A percentile compares a stretch with the other conserved stretches of the same genome.
phyloP scores from a whole-genome alignment of 2,113 vertebrate genomes.

The Asarcornis scutulata region DNA sequence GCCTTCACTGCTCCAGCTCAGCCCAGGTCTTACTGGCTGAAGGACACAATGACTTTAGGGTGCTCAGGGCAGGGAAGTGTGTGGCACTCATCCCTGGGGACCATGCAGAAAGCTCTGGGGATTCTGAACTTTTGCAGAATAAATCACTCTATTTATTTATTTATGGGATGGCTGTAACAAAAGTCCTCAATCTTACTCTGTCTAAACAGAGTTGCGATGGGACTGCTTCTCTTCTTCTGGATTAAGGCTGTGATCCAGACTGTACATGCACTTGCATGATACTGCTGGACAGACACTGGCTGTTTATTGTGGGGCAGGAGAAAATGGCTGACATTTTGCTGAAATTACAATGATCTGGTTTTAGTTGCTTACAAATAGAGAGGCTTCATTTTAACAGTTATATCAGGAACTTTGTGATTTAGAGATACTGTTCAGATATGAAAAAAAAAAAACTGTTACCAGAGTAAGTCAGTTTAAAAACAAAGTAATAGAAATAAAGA shows the following conservation, averaged over 20 bases:
- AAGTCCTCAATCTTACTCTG: background rate
- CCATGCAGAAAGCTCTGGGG: background rate
- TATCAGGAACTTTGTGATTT: background rate
- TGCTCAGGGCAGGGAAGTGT: background rate
- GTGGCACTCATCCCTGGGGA: background rate
- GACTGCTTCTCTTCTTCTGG: background rate
- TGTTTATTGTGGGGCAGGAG: constrained; percentile 38
- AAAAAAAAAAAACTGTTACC: background rate
- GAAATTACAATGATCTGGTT: constrained; percentile 24
- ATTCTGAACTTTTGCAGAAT: background rate
- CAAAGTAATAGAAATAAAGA: background rate
- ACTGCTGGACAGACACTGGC: constrained; percentile 30
- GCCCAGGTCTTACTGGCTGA: background rate
- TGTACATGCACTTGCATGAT: constrained; percentile 16
- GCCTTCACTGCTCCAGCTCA: background rate
- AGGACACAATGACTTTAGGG: background rate
- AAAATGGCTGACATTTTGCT: constrained; percentile 50
- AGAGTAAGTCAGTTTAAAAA: background rate
- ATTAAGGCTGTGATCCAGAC: background rate
- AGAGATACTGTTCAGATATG: background rate
- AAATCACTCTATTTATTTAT: constrained; percentile 23
- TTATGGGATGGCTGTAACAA: background rate
- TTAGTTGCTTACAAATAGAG: background rate
- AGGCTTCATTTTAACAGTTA: background rate
- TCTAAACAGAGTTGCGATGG: background rate